Base-by-base conservation (phyloP, 2,888 invertebrate species). In the Nomada fabriciana region DNA sequence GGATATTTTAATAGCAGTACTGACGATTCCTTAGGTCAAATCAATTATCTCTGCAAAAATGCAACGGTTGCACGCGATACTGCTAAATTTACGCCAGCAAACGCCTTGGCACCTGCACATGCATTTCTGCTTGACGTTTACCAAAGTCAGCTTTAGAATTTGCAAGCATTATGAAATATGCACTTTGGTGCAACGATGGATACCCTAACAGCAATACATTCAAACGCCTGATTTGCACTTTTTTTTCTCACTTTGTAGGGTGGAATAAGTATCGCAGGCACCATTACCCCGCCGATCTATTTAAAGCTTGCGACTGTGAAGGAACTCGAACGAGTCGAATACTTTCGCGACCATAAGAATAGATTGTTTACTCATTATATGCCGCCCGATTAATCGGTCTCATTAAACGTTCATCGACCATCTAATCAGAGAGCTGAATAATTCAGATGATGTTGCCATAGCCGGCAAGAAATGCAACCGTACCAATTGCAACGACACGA, bases 41-140 rank as follows among this genome's bases (percentile, higher is more conserved):
- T 67, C 57, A 79, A 75, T 79, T 79, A 79, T 63, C 43, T n/a
- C 50, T 20, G 52, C 47, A 29, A 76, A 63, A 70, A 76, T 59
- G 60, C 18, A 67, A 1, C 23, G 60, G 55, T 60, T 43, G 80
- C 80, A 80, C 80, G 80, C 76, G 67, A 80, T 71, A 67, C 20
- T 55, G 60, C 60, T 71, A 80, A 80, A 80, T 76, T 68, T 76
- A 72, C 61, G 67, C 53, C 13, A 15, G 23, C 64, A 11, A 76
- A 42, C 65, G 65, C 53, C 60, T 76, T 67, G 67, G 47, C 50
- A 72, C n/a, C 42, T 75, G 64, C 29, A 64, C 47, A 42, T 64
- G n/a, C 67, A 76, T 76, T 71, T 80, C 70, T 64, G 57, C 60
- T 25, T 60, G 43, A 71, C 50, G 67, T 52, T 71, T 15, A 61